Percentiles rank a stretch among this genome's conserved stretches.
These are phyloP conservation scores for Sogatella furcifera DNA, from an alignment of 1,140 invertebrate species.

Conservation along the genomic window DNA sequence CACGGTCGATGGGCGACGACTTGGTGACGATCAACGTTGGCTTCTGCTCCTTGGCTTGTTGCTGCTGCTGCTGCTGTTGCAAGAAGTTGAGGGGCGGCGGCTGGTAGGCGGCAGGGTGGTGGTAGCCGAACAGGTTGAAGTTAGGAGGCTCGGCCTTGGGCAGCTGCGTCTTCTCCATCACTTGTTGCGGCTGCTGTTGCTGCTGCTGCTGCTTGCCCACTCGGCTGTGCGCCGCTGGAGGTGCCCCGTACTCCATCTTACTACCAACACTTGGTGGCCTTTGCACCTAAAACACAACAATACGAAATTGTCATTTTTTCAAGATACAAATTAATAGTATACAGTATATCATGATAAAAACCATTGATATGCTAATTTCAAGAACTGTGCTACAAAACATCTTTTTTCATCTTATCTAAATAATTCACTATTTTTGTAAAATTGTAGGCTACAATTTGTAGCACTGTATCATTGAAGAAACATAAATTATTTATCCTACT, in stretches of 20 bases:
- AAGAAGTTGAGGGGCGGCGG: constrained; percentile 33
- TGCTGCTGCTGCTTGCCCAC: constrained; percentile 22
- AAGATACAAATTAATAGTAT: too few relatives aligned
- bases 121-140: constrained; percentile 55
- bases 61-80: constrained; percentile 37
- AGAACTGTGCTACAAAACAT: too few relatives aligned
- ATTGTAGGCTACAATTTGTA: too few relatives aligned
- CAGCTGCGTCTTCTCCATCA: constrained; percentile 32
- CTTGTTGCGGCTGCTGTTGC: constrained; percentile 5
- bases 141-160: constrained; percentile 64
- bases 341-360: too few relatives aligned
- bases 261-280: constrained; percentile 6
- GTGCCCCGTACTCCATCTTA: constrained; percentile 40
- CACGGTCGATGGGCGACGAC: constrained; percentile 33
- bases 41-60: constrained; percentile 27
- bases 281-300: constrained; percentile 8
- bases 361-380: too few relatives aligned
- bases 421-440: too few relatives aligned
- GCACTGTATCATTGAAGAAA: too few relatives aligned
- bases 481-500: too few relatives aligned
- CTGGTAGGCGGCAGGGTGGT: constrained; percentile 54
- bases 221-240: constrained; percentile 42
- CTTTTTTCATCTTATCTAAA: too few relatives aligned
- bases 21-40: constrained; percentile 32
- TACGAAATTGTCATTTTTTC: too few relatives aligned